Evolutionary conservation across 2,888 invertebrate species (phyloP).

Genomic region (Melinopterus prodromus): DNA sequence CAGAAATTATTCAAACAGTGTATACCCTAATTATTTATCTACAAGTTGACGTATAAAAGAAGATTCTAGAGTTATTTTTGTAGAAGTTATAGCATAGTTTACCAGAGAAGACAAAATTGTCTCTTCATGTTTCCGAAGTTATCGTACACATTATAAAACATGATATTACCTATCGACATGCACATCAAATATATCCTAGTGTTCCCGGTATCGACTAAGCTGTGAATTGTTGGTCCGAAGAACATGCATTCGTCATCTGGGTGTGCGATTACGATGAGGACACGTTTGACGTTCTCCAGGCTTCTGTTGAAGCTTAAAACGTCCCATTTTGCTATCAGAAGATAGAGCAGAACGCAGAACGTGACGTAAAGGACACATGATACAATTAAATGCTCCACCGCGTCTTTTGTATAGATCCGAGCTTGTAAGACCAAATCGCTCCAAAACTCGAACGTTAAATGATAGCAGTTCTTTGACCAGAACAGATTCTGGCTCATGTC

Average conservation of each 20-base stretch:
- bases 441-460: conserved; percentile 28
- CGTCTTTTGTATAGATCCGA: conserved; percentile 61
- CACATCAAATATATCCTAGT: conserved; percentile 83
- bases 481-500: conserved; percentile 54
- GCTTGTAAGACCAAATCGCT: conserved; percentile 32
- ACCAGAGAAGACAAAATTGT: too few relatives aligned
- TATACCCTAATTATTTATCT: too few relatives aligned
- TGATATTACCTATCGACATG: conserved; percentile 76
- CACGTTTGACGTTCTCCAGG: conserved; percentile 65
- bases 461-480: conserved; percentile 48
- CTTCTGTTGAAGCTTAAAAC: conserved; percentile 63
- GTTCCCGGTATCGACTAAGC: conserved; percentile 69
- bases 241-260: conserved; percentile 99
- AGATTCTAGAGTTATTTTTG: too few relatives aligned
- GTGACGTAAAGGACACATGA: conserved; percentile 63
- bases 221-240: conserved; percentile 89
- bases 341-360: conserved; percentile 63
- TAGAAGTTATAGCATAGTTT: too few relatives aligned
- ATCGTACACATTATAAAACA: too few relatives aligned
- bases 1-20: too few relatives aligned
- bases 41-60: too few relatives aligned
- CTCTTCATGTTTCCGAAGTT: too few relatives aligned
- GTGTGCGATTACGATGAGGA: conserved; percentile 90
- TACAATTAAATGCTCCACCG: conserved; percentile 66
- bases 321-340: conserved; percentile 57